These are phyloP conservation scores for Lamprotornis superbus DNA, from an alignment of 2,113 vertebrate genomes.

Conservation along the genomic window DNA sequence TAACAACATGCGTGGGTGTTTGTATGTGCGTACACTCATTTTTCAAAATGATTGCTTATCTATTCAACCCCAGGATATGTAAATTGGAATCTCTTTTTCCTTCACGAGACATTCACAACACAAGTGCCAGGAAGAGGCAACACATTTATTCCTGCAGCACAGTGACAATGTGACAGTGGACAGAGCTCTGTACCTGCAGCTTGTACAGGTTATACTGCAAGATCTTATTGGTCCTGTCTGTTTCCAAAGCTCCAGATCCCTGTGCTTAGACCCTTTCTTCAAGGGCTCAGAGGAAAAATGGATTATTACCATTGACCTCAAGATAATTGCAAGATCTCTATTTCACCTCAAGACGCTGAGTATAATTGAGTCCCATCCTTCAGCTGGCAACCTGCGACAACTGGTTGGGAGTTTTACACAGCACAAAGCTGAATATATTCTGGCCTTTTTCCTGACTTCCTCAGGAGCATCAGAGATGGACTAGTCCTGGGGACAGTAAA, in stretches of 20 bases:
- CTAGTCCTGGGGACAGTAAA: background rate
- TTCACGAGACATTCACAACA: background rate
- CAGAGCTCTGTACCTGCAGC: background rate
- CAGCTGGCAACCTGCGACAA: background rate
- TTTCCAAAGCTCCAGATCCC: background rate
- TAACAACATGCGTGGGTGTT: background rate
- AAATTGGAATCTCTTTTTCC: background rate
- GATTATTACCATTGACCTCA: background rate
- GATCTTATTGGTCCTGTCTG: background rate
- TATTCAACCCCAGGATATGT: background rate
- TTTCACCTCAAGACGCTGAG: background rate
- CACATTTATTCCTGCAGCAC: background rate
- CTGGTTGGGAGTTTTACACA: background rate
- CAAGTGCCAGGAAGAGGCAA: background rate
- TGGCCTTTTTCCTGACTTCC: background rate
- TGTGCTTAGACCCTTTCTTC: background rate
- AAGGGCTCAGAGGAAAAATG: background rate
- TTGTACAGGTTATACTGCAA: background rate
- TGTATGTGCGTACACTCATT: background rate
- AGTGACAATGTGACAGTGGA: background rate
- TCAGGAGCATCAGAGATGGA: background rate
- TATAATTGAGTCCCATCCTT: background rate
- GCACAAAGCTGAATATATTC: background rate
- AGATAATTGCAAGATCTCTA: background rate
- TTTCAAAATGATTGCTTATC: slow-evolving; percentile 28